Conservation (phyloP, 2,113 vertebrate species). For the Crotalus horridus region DNA sequence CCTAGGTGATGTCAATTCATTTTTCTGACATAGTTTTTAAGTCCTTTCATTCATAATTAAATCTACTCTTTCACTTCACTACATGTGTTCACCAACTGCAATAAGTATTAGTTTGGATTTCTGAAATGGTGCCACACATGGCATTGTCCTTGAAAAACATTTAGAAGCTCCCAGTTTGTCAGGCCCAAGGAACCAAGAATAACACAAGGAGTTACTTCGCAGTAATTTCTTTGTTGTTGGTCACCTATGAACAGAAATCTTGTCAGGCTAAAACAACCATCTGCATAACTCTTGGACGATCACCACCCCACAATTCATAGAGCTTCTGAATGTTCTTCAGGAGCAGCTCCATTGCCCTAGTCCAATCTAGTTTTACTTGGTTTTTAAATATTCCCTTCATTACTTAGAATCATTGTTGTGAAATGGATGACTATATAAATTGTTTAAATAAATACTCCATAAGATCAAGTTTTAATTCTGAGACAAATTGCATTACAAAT, state of each 20-base stretch:
- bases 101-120: not conserved
- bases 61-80: not conserved
- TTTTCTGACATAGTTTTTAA: not conserved
- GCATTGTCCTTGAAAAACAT: not conserved
- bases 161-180: not conserved
- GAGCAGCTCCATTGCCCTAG: not conserved
- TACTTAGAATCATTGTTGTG: not conserved
- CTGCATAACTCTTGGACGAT: not conserved
- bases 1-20: not conserved
- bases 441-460: not conserved
- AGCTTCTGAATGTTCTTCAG: not conserved
- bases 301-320: not conserved
- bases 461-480: not conserved
- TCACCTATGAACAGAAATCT: not conserved
- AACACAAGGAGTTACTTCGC: not conserved
- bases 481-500: not conserved
- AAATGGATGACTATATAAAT: not conserved
- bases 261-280: not conserved
- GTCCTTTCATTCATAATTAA: not conserved
- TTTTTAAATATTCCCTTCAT: not conserved
- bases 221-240: not conserved
- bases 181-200: not conserved
- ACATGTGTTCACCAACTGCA: not conserved
- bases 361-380: not conserved
- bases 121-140: not conserved